Base-by-base conservation (phyloP, 2,888 invertebrate species). In the Eupithecia pulchellata region DNA sequence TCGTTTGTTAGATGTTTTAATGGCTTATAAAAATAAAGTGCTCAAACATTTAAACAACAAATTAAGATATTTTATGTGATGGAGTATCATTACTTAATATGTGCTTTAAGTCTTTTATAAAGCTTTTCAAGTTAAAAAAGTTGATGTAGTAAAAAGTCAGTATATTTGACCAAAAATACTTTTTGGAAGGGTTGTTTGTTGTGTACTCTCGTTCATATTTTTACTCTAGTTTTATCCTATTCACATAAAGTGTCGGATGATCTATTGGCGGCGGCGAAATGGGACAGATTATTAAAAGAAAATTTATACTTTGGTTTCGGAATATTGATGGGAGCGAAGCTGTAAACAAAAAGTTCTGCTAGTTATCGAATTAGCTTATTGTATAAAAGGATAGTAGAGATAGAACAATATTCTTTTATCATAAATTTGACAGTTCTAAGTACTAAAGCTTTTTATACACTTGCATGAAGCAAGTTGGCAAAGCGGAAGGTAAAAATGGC, bases 211-310 rank as follows among this genome's bases (percentile, higher is more conserved):
- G 20, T 61, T 4, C 14, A 5, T 68, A 52, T 72, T 67, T 17
- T 34, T 13, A 71, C 73, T 70, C 67, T 62, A 1, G 42, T 42
- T 47, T 39, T 68, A 75, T 73, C 74, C 75, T 77, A 77, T 77
- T 75, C 75, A 75, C 78, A 78, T 78, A 78, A 77, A 78, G 72
- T 75, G 75, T 78, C 72, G 68, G 67, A 71, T 78, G 78, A 78
- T 77, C 77, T 78, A 77, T 78, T 75, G 78, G 73, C 68, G 74
- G 72, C 65, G 58, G 63, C 61, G 69, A 73, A 78, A 77, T 73
- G 64, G 73, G 71, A 72, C 71, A 72, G 75, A 77, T 78, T 77
- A 75, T 77, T 75, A 78, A 76, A 77, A 75, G 71, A 77, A 74
- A 75, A 73, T 71, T 77, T 77, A 69, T 77, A 71, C 73, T 74